Percentiles rank a stretch among this genome's conserved stretches.
Evolutionary conservation across 1,140 invertebrate species (phyloP).

Genomic region (Drosophila miranda): DNA sequence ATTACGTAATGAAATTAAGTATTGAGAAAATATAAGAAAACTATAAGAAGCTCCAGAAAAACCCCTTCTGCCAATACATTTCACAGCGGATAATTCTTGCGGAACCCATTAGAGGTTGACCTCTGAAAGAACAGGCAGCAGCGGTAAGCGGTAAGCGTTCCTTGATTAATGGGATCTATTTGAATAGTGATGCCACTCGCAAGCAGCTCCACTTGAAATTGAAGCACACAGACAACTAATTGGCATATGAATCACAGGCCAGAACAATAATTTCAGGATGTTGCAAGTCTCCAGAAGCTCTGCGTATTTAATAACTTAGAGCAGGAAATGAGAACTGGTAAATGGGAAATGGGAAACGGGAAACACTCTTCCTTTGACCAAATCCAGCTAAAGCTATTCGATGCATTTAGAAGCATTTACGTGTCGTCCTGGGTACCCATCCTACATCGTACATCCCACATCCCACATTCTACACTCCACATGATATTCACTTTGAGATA

Average conservation of each 20-base stretch:
- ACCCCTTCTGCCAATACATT: no score
- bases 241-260: constrained; percentile 18
- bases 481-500: constrained; percentile 79
- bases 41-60: no score
- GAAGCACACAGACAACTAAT: constrained; percentile 21
- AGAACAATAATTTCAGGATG: constrained; percentile 11
- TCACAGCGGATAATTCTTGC: no score
- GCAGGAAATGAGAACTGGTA: background rate
- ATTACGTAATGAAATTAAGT: no score
- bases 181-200: no score
- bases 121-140: no score
- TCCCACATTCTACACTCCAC: constrained; percentile 13
- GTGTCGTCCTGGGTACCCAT: constrained; percentile 8
- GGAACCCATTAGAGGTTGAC: no score
- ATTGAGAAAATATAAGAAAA: no score
- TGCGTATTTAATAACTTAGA: constrained; percentile 32
- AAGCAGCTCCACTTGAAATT: constrained; percentile 7
- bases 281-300: constrained; percentile 7
- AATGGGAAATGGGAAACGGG: background rate
- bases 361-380: constrained; percentile 5
- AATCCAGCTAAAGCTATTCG: background rate
- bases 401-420: constrained; percentile 50
- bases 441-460: no score
- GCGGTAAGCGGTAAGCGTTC: no score
- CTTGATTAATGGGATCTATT: no score